Evolutionary conservation across 1,140 invertebrate species (phyloP), one percentile per base, ranked within the genome.

Genomic region (Brachionus angularis): DNA sequence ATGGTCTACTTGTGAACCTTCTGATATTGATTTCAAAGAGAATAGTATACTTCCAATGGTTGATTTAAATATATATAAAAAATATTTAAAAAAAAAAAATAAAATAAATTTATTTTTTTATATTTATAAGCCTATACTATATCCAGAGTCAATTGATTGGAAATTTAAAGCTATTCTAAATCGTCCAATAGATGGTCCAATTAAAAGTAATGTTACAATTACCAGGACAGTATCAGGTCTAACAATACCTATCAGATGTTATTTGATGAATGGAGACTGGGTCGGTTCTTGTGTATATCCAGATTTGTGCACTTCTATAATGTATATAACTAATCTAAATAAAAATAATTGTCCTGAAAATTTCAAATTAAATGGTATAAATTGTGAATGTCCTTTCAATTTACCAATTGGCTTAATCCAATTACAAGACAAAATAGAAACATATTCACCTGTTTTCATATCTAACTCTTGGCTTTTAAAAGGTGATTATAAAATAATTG

Each of bases 331-430:
- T 14, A 67, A 67, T 46, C 36, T 67, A 18, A 33, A 67, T 12
- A 50, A 46, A 33, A 25, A 46, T n/a, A 67, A 67, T 27, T 67
- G 62, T 67, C 62, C 62, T 8, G 31, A 10, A 7, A 34, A 46
- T 23, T 67, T 67, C 46, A 7, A 25, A 25, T 10, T 4, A 23
- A 67, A 67, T 34, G 62, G 62, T 8, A 12, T 67, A 25, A 44
- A 67, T 46, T 67, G 62, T 34, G 16, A 67, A 50, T 67, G 62
- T 50, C 62, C 62, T 16, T 67, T 67, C 18, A 67, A 67, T 46
- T 16, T 67, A 16, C 23, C 5, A 47, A 16, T 21, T 31, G 62
- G 62, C 5, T 14, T 46, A 50, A 47, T 47, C 23, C 29, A 67
- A n/a, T 21, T 67, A 3, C 8, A 29, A 29, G 39, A 46, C n/a